phyloP scores from a whole-genome alignment of 2,113 vertebrate species.

The Mola mola region DNA sequence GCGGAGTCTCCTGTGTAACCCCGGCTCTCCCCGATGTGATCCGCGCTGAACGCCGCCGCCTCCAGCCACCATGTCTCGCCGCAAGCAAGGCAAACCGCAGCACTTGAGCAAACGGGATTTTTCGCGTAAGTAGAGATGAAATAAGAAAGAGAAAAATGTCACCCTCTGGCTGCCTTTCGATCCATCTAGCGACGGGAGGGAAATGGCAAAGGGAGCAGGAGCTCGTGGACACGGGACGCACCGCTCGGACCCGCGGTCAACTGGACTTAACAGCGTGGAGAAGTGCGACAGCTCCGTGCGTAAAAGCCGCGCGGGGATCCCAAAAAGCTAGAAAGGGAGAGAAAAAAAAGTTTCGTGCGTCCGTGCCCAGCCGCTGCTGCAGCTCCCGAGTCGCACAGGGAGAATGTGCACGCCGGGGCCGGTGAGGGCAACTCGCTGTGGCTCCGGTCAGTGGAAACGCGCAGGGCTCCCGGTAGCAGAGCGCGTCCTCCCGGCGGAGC shows the following conservation, averaged over 20 bases:
- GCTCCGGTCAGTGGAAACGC: constrained; percentile 73
- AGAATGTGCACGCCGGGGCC: constrained; percentile 53
- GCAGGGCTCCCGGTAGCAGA: constrained; percentile 63
- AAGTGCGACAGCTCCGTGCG: constrained; percentile 69
- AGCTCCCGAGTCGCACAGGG: constrained; percentile 25
- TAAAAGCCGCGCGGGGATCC: constrained; percentile 57
- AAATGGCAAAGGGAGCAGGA: constrained; percentile 24
- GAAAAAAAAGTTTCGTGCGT: constrained; percentile 73
- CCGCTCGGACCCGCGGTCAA: constrained; percentile 81
- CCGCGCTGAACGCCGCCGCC: constrained; percentile 88
- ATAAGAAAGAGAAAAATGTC: constrained; percentile 65
- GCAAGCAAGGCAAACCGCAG: constrained; percentile 99
- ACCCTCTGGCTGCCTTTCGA: constrained; percentile 74
- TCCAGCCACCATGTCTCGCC: constrained; percentile 99
- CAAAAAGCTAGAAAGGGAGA: constrained; percentile 25
- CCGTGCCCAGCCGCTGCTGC: constrained; percentile 16
- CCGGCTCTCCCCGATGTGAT: constrained; percentile 94
- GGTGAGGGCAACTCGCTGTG: constrained; percentile 59
- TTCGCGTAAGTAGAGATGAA: constrained; percentile 95
- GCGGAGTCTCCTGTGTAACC: constrained; percentile 97
- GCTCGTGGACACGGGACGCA: constrained; percentile 75
- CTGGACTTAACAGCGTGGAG: constrained; percentile 74
- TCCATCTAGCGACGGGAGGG: constrained; percentile 50
- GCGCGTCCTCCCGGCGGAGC: constrained; percentile 63
- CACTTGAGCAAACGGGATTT: constrained; percentile 99